A percentile compares a stretch with the other conserved stretches of the same genome.
phyloP scores from a whole-genome alignment of 2,888 invertebrate species.

The Drosophila robusta region DNA sequence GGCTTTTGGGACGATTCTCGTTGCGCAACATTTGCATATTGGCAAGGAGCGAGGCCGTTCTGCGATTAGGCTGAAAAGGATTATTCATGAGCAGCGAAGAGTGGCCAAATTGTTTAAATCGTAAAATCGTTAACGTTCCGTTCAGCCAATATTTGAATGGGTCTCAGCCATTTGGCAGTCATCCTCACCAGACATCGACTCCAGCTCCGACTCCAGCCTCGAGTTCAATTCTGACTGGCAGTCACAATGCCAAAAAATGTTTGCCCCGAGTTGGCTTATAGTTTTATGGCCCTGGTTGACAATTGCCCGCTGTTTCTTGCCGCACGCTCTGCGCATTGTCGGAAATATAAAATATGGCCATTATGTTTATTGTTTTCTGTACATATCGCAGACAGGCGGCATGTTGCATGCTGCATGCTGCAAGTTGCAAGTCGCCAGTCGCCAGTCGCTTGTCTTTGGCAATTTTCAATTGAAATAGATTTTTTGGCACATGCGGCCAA shows the following conservation, averaged over 20 bases:
- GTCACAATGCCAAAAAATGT: conserved; percentile 60
- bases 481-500: conserved; percentile 61
- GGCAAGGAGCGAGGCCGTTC: conserved; percentile 17
- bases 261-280: conserved; percentile 46
- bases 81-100: conserved; percentile 70
- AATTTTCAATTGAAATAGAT: conserved; percentile 76
- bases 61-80: conserved; percentile 58
- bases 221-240: conserved; percentile 10
- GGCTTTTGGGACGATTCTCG: conserved; percentile 44
- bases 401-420: conserved; percentile 15
- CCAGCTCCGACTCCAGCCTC: background rate
- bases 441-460: conserved; percentile 58
- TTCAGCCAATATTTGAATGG: conserved; percentile 52
- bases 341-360: conserved; percentile 78
- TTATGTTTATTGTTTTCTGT: conserved; percentile 73
- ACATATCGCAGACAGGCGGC: conserved; percentile 20
- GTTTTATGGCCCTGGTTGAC: conserved; percentile 55
- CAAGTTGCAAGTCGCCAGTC: conserved; percentile 10
- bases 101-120: conserved; percentile 46
- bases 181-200: background rate
- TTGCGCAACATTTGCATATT: conserved; percentile 66
- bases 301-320: conserved; percentile 77
- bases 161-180: conserved; percentile 41
- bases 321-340: conserved; percentile 49
- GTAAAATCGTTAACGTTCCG: conserved; percentile 37